Evolutionary conservation across 2,797 vertebrate genomes (phyloP).

Genomic region (Gymnoscopelus braueri): DNA sequence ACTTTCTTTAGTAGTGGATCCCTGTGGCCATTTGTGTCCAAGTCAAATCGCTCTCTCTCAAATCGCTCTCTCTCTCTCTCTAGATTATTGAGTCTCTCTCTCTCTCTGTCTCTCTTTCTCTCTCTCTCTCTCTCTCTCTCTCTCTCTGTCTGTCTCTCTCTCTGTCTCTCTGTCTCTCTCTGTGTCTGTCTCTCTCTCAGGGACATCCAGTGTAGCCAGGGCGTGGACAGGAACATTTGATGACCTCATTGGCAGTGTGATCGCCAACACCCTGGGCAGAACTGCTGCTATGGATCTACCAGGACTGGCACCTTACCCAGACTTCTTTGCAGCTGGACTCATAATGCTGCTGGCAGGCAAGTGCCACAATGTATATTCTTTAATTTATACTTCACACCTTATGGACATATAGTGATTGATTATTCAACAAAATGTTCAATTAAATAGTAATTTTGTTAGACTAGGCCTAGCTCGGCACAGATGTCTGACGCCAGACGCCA

Average conservation of each 20-base stretch:
- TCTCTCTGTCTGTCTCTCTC: not conserved
- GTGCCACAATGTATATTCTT: constrained; percentile 20
- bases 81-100: too few species aligned
- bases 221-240: constrained; percentile 91
- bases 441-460: too few species aligned
- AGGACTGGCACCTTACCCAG: constrained; percentile 86
- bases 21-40: too few species aligned
- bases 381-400: not conserved
- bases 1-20: too few species aligned
- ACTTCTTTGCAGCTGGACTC: constrained; percentile 86
- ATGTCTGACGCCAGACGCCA: too few species aligned
- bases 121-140: too few species aligned
- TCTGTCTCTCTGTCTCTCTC: not conserved
- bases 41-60: too few species aligned
- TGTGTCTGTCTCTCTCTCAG: constrained; percentile 59
- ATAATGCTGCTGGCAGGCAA: constrained; percentile 86
- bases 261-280: constrained; percentile 74
- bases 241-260: constrained; percentile 83
- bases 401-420: too few species aligned
- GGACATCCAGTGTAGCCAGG: constrained; percentile 87
- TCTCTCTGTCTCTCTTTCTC: too few species aligned
- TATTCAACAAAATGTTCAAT: too few species aligned
- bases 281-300: constrained; percentile 75
- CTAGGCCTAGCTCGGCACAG: too few species aligned
- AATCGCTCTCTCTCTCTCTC: too few species aligned